Evolutionary conservation across 1,140 invertebrate genomes (phyloP).

Genomic region (Reticulitermes speratus): DNA sequence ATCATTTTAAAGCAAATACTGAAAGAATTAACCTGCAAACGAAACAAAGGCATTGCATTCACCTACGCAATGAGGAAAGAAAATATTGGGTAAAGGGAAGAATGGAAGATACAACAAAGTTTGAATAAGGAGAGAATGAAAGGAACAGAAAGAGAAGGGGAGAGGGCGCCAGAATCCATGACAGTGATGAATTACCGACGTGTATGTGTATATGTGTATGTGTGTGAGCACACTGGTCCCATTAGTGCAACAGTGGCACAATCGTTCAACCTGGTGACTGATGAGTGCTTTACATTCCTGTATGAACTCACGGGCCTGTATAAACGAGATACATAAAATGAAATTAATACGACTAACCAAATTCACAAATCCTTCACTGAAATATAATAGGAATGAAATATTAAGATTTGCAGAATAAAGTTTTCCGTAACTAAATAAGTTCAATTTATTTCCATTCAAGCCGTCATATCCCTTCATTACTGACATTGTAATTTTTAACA

Average conservation of each 20-base stretch:
- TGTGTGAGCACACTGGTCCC: background rate
- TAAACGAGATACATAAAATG: too few relatives aligned
- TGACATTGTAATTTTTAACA: too few relatives aligned
- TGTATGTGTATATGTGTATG: constrained; percentile 13
- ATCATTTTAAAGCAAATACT: too few relatives aligned
- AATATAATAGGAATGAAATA: too few relatives aligned
- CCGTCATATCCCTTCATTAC: too few relatives aligned
- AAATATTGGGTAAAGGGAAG: background rate
- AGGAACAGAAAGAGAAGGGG: constrained; percentile 10
- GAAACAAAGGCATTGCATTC: background rate
- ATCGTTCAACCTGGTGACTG: background rate
- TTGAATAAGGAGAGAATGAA: constrained; percentile 16
- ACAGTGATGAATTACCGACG: constrained; percentile 17
- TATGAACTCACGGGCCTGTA: too few relatives aligned
- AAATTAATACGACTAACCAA: too few relatives aligned
- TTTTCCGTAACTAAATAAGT: too few relatives aligned
- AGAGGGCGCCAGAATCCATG: constrained; percentile 7
- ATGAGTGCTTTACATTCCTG: too few relatives aligned
- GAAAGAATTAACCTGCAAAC: background rate
- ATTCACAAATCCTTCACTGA: too few relatives aligned
- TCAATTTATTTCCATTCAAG: too few relatives aligned
- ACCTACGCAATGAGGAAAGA: background rate
- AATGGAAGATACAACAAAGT: constrained; percentile 13
- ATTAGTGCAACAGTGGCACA: background rate
- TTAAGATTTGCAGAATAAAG: too few relatives aligned